phyloP scores from a whole-genome alignment of 2,888 invertebrate species.

The Mesopsocus fuscifrons region DNA sequence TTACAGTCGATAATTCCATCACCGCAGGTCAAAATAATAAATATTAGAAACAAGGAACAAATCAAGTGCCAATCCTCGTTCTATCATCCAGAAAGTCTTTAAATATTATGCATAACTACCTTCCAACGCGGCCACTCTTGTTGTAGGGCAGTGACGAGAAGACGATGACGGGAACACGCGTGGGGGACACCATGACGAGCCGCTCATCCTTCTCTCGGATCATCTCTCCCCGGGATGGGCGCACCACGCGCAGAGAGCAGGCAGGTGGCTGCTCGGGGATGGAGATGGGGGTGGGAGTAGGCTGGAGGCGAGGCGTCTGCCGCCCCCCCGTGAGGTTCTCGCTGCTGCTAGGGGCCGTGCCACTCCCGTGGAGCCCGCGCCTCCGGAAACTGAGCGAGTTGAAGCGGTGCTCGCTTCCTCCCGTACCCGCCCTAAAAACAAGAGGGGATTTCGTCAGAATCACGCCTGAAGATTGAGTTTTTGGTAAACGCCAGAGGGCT shows the following conservation, averaged over 20 bases:
- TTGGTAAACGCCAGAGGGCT: background rate
- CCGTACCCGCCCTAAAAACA: conserved; percentile 29
- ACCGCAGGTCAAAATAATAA: no score
- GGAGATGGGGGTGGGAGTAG: background rate
- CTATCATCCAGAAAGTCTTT: no score
- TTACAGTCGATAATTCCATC: no score
- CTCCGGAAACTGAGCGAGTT: conserved; percentile 26
- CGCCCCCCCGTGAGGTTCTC: conserved; percentile 40
- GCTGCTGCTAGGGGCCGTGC: conserved; percentile 48
- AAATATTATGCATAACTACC: no score
- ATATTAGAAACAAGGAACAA: no score
- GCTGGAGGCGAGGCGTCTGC: background rate
- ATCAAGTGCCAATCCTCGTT: no score
- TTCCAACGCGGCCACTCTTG: conserved; percentile 20
- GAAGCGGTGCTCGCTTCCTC: conserved; percentile 31
- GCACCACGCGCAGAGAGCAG: conserved; percentile 27
- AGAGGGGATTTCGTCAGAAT: no score
- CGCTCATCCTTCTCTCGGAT: conserved; percentile 64
- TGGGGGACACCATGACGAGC: conserved; percentile 57
- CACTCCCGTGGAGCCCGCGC: conserved; percentile 25
- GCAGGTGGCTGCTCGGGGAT: conserved; percentile 15
- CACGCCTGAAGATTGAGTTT: no score
- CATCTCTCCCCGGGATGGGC: conserved; percentile 39
- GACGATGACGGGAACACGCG: conserved; percentile 63
- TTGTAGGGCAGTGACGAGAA: conserved; percentile 77